Evolutionary conservation across 92 coral and sea anemone species (phyloP), one percentile per base, ranked within the genome.

Genomic region (Blastomussa wellsi): DNA sequence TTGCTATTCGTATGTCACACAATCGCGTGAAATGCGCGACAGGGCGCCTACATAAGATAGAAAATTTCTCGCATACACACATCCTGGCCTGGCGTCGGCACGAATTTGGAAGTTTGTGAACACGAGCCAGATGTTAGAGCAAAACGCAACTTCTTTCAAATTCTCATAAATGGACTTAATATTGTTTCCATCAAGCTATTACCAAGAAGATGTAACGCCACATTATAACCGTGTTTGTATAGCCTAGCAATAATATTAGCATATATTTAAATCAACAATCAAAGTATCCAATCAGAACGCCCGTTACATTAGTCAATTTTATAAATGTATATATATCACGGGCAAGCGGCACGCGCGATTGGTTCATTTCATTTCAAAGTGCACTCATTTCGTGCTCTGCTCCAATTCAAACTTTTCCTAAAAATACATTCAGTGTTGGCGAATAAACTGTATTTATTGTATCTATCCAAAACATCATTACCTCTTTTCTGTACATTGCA

Each of bases 291-390:
- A 41, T 38, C 55, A 79, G 20, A 20, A 38, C 44, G 74, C 28
- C 3, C 20, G 24, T 79, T 66, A 47, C 31, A 48, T 49, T 8
- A 80, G 28, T 47, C 64, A 68, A 31, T 67, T 79, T 60, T 79
- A 33, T 42, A 57, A 26, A 3, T 79, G 70, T 79, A 79, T 24
- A 79, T 62, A 79, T 60, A 19, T n/a, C 15, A 37, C 57, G 6
- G 32, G 39, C 72, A 31, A 44, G 53, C 75, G 62, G 47, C 64
- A 66, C 16, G 53, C 84, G 75, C 24, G 16, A 57, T 57, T 57
- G 22, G 65, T 0, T 57, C 24, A 13, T 26, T 62, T 62, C 4
- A 4, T 8, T 62, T 62, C 13, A 10, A 28, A 5, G 31, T 12
- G 11, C 4, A 60, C 33, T 60, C 33, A 3, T n/a, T 59, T 60